phyloP scores from a whole-genome alignment of 2,113 vertebrate genomes.

The Apteryx mantelli region DNA sequence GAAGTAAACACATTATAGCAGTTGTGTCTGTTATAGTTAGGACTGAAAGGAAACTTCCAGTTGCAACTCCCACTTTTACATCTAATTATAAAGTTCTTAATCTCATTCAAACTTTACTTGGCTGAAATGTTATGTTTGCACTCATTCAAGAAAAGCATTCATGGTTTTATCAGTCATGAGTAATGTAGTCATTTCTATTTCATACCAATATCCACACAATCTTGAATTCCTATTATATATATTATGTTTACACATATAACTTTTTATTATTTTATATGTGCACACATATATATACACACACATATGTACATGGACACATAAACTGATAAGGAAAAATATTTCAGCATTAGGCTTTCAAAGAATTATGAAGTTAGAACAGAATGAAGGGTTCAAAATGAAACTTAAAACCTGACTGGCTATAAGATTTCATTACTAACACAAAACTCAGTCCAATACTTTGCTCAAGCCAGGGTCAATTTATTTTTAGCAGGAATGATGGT shows the following conservation, averaged over 20 bases:
- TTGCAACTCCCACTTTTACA: neutral
- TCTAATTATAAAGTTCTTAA: conserved; percentile 1
- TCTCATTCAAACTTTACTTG: neutral
- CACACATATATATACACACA: neutral
- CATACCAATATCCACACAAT: neutral
- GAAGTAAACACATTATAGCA: neutral
- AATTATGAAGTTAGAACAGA: conserved; percentile 54
- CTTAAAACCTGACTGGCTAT: conserved; percentile 37
- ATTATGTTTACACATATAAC: neutral
- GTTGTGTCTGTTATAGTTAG: neutral
- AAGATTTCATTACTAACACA: conserved; percentile 43
- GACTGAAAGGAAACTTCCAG: neutral
- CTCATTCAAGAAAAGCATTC: neutral
- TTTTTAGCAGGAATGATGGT: conserved; percentile 30
- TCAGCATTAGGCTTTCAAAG: conserved; percentile 24
- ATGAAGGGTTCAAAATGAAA: conserved; percentile 42
- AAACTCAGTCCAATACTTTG: conserved; percentile 33
- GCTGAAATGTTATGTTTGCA: neutral
- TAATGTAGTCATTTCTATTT: neutral
- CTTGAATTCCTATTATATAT: neutral
- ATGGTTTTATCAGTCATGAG: conserved; percentile 18
- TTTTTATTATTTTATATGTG: neutral
- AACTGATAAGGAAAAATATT: conserved; percentile 44
- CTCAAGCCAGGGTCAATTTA: conserved; percentile 15
- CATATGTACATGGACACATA: neutral